Evolutionary conservation across 2,797 vertebrate species (phyloP), one percentile per base, ranked within the genome.

Genomic region (Cossypha caffra): DNA sequence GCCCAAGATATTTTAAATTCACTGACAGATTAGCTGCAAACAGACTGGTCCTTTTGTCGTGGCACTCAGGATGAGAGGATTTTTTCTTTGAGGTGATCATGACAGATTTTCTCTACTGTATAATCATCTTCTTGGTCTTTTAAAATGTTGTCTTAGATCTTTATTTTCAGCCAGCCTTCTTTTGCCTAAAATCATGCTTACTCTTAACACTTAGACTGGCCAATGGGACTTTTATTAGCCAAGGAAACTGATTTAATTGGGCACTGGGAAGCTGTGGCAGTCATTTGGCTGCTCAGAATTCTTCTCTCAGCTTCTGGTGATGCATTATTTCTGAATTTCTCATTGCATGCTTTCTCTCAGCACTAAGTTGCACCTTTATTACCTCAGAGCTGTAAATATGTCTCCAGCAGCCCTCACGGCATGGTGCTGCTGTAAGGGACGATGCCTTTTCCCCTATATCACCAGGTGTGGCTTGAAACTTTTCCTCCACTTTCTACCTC

Each of bases 281-380:
- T 54, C 63, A 10, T 58, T 75, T 5, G 2, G 11, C 74, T 79
- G 57, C 31, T 83, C 68, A 45, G 50, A 86, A 90, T 66, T 90
- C 16, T 61, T 63, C n/a, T 63, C 52, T 80, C 57, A 12, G 3
- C 59, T 89, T 58, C 74, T 74, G 35, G 16, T 57, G 59, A 42
- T 55, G n/a, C 13, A 45, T 75, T 77, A 61, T 85, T 87, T 87
- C 58, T 85, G 52, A 79, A 54, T 55, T 86, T 72, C 35, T 48
- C 47, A 40, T 68, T 31, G 5, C 42, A 59, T 38, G 33, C 19
- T 90, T 86, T 62, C 52, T 64, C 51, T 55, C 58, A 91, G 26
- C 47, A 77, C 45, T 43, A 66, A 69, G 21, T 64, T 3, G 2
- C 28, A 38, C 47, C 23, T 87, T 91, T 43, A 51, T 59, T 58